Percentiles rank a stretch among this genome's conserved stretches.
These are phyloP conservation scores for Mus musculus DNA, from an alignment of 2,113 vertebrate species.

Conservation along the genomic window GRCm39 chr19:18914501-18915000, in stretches of 20 bases:
- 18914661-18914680: slow-evolving; percentile 82
- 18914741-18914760: slow-evolving; percentile 86
- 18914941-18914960: slow-evolving; percentile 94
- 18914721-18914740: slow-evolving; percentile 82
- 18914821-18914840: slow-evolving; percentile 94
- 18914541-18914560: slow-evolving; percentile 78
- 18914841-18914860: slow-evolving; percentile 91
- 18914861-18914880: slow-evolving; percentile 99
- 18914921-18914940: slow-evolving; percentile 96
- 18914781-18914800: slow-evolving; percentile 88
- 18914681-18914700: slow-evolving; percentile 85
- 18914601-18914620: slow-evolving; percentile 86
- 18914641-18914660: slow-evolving; percentile 81
- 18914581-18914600: slow-evolving; percentile 82
- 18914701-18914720: slow-evolving; percentile 84
- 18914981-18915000: slow-evolving; percentile 87
- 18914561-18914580: slow-evolving; percentile 77
- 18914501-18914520: slow-evolving; percentile 71
- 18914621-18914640: slow-evolving; percentile 84
- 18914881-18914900: slow-evolving; percentile 96
- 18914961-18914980: slow-evolving; percentile 87
- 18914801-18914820: slow-evolving; percentile 90
- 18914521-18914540: slow-evolving; percentile 79
- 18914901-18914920: slow-evolving; percentile 97
- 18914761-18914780: slow-evolving; percentile 86